Base-by-base conservation (phyloP, 2,113 vertebrate species). In the Potamarius usumacintae region DNA sequence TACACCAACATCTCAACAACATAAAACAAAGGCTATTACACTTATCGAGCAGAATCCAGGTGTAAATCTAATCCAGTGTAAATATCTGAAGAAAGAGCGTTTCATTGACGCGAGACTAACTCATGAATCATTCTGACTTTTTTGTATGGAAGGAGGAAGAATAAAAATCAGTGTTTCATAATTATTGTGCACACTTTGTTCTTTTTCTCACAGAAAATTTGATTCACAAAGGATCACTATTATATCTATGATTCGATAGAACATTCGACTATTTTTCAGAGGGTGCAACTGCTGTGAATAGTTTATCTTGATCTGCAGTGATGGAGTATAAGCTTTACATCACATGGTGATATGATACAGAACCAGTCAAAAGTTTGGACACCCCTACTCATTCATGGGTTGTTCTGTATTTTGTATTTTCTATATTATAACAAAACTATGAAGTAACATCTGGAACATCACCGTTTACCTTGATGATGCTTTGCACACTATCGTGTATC, bases 41-140 rank as follows among this genome's bases (percentile, higher is more conserved):
- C 22, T 20, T 63, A 85, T 58, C 20, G 17, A 74, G 55, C 25
- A 3, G 34, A 82, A 18, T 67, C 15, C 50, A 52, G 22, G 62
- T 71, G 7, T 27, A 57, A 57, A 25, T 7, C 1, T 6, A 85
- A 60, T 60, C 11, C 52, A 50, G 42, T 12, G 57, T 42, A 86
- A 80, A 71, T 48, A 82, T 48, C 17, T 82, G 52, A 72, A 4
- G n/a, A 53, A 82, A 48, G 27, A 58, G 53, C 42, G 7, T 58
- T 57, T 60, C 53, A 50, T 7, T 62, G 4, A 82, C 18, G 55
- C 65, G 22, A 18, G 14, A 72, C 42, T 20, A 7, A 65, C 72
- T 86, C 74, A 22, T 87, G 74, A 20, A 60, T 82, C 86, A 72
- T 27, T 57, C 18, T n/a, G 77, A 20, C 57, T 60, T 77, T 79